Evolutionary conservation across 2,113 vertebrate species (phyloP).

Genomic region (Oxyruncus cristatus): DNA sequence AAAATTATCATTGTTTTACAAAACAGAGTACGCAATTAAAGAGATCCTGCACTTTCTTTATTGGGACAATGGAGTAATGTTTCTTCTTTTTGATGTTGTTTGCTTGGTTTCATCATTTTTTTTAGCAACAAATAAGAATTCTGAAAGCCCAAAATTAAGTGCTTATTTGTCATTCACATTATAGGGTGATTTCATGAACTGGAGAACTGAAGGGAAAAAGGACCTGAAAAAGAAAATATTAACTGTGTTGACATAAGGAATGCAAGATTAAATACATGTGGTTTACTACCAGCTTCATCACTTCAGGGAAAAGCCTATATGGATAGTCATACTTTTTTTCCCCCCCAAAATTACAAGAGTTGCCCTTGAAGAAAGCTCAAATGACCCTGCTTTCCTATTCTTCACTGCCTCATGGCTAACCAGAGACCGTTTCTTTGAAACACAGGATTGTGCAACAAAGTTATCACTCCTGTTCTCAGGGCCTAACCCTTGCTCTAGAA

Average conservation of each 20-base stretch:
- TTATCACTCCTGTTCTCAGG: neutral
- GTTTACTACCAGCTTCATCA: neutral
- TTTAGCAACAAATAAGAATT: neutral
- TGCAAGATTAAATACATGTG: neutral
- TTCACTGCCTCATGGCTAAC: neutral
- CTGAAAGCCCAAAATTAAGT: neutral
- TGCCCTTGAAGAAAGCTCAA: neutral
- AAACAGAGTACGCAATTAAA: neutral
- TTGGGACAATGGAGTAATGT: neutral
- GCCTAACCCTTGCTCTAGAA: neutral
- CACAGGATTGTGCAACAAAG: neutral
- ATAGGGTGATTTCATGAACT: neutral
- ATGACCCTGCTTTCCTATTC: neutral
- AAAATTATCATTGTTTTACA: neutral
- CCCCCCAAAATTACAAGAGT: neutral
- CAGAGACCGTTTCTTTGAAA: neutral
- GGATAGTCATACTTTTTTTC: neutral
- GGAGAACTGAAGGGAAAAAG: neutral
- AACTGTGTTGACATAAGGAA: neutral
- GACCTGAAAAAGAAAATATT: neutral
- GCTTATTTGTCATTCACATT: neutral
- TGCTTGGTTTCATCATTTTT: neutral
- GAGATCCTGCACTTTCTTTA: neutral
- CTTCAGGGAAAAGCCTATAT: neutral
- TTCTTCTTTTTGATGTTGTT: neutral